Evolutionary conservation across 2,797 vertebrate genomes (phyloP), one percentile per base, ranked within the genome.

Genomic region (Onychomys arenicola): DNA sequence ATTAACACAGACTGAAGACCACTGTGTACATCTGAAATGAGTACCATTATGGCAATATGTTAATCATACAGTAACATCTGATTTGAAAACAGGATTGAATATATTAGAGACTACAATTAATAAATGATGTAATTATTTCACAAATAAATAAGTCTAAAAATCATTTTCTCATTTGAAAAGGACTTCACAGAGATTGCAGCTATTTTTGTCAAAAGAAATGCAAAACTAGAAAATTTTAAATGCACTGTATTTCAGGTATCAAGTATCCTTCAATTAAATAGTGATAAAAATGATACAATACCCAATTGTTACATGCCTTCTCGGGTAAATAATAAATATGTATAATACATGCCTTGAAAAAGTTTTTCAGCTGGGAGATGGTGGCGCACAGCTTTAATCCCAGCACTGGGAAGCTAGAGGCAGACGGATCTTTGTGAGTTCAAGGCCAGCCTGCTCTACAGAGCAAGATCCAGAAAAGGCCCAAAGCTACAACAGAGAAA

Each of bases 221-320:
- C 1, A 89, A 89, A 86, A 85, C 65, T 76, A 12, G 59, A 90
- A 91, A 88, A 55, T 23, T 82, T 93, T 77, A 93, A 96, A 82
- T 67, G 71, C 1, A 40, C 14, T 65, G 5, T 93, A 89, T 75
- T 96, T 80, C 94, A 91, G 27, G 23, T 55, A 49, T 80, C 27
- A 96, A 71, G 32, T 87, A 90, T 4, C 17, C 11, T 92, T 80
- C 27, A 95, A 89, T 63, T 94, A 96, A 96, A 88, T 78, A 40
- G 9, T 80, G 69, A 71, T 34, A 43, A 11, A 92, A 92, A 23
- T 83, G 75, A 76, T 67, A 32, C 2, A 92, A 46, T 61, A 71
- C 4, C 76, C 8, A 63, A 93, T 80, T 37, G 37, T 17, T 82
- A 19, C 17, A 86, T 10, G n/a, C 40, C 13, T 95, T 95, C 78